Base-by-base conservation (phyloP, 2,888 invertebrate genomes). In the Acleris laterana region DNA sequence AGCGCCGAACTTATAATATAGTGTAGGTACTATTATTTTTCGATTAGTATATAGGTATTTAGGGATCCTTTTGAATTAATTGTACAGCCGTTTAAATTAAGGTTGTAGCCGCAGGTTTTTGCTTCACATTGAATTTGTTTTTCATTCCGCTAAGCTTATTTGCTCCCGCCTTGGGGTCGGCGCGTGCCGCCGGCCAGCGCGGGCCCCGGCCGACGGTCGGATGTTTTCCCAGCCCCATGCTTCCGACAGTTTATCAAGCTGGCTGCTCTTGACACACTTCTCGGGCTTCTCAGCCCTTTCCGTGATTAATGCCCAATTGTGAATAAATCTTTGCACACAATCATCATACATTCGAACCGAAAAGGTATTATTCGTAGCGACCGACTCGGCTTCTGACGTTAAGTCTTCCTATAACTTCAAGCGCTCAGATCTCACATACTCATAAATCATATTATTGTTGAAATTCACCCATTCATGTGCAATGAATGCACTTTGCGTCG, bases 221-320 rank as follows among this genome's bases (percentile, higher is more conserved):
- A 83, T 83, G 80, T 84, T 85, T 81, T 79, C 74, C 70, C 73
- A 73, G 63, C 70, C 74, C 77, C 72, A 69, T 75, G 73, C 75
- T 80, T 79, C 77, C 78, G 76, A 73, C 77, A 72, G 76, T 78
- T 76, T 79, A 80, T 80, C 75, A 79, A 76, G 72, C 68, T 62
- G 70, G 70, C 74, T 76, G 76, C 74, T 77, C 77, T 78, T 80
- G 79, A 81, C 76, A 76, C 72, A 74, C 72, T 77, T 74, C 67
- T 73, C 77, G 81, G 81, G 82, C 77, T 76, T 72, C 76, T 70
- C 71, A 71, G 74, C 74, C 72, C 69, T 78, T 70, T 75, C 70
- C 70, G 74, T 80, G 78, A 80, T 77, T 79, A 79, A 83, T 81
- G 76, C 72, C 71, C 72, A 77, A 80, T 79, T 79, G 79, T 82